Evolutionary conservation across 30 jellyfish, hydroid and myxozoan genomes (phyloP).

Genomic region (Catostylus mosaicus): DNA sequence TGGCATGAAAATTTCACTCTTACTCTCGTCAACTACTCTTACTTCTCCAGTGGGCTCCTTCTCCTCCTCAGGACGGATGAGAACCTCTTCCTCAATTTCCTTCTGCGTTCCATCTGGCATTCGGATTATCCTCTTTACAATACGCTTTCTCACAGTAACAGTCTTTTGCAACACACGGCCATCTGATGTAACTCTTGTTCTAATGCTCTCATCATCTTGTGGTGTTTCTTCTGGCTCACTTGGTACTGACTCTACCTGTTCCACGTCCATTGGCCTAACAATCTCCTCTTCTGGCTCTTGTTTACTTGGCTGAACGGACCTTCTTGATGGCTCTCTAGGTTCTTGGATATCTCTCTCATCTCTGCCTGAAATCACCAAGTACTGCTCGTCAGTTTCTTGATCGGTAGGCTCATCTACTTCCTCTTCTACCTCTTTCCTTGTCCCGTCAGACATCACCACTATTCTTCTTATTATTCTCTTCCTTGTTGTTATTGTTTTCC

Average conservation of each 20-base stretch:
- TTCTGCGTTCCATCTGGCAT: conserved; percentile 82
- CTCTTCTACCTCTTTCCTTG: conserved; percentile 78
- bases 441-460: conserved; percentile 71
- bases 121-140: conserved; percentile 59
- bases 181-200: not conserved
- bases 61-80: conserved; percentile 22
- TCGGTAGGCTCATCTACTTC: conserved; percentile 34
- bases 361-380: not conserved
- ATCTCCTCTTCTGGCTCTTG: conserved; percentile 43
- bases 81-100: conserved; percentile 82
- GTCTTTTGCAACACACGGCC: conserved; percentile 61
- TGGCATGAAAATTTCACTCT: conserved; percentile 59
- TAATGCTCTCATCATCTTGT: conserved; percentile 57
- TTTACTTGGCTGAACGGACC: too few relatives aligned
- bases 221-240: conserved; percentile 57
- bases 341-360: not conserved
- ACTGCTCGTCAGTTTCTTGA: not conserved
- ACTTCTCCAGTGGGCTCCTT: not conserved
- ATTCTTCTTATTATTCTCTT: conserved; percentile 59
- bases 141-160: conserved; percentile 54
- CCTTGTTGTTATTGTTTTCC: conserved; percentile 59
- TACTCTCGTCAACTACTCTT: not conserved
- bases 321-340: conserved; percentile 14
- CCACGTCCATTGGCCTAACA: conserved; percentile 57
- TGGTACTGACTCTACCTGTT: conserved; percentile 17